Evolutionary conservation across 2,113 vertebrate genomes (phyloP).

Genomic region (Protobothrops flavoviridis): DNA sequence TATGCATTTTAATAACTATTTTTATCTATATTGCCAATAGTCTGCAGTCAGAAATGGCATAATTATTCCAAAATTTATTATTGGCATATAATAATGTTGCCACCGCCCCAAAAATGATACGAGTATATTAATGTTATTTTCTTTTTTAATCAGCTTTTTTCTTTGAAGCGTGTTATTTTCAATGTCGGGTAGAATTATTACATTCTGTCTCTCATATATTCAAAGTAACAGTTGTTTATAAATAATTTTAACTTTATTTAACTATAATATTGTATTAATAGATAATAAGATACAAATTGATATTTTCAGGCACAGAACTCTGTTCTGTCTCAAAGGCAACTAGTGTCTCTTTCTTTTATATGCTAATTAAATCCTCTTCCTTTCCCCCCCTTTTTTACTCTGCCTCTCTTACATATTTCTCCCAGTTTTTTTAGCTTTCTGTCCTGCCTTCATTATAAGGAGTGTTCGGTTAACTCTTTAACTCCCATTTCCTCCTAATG

Average conservation of each 20-base stretch:
- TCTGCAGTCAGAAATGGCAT: not conserved
- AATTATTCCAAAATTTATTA: not conserved
- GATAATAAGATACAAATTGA: not conserved
- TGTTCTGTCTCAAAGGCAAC: not conserved
- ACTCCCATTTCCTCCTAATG: not conserved
- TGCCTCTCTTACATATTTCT: not conserved
- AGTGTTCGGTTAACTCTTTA: not conserved
- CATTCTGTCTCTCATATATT: not conserved
- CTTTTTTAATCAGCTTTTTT: not conserved
- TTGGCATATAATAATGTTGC: not conserved
- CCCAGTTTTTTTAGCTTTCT: not conserved
- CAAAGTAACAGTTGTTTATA: not conserved
- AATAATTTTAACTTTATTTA: not conserved
- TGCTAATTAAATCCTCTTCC: not conserved
- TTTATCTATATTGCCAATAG: not conserved
- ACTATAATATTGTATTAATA: not conserved
- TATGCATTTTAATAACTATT: not conserved
- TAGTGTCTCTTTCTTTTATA: not conserved
- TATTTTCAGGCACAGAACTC: not conserved
- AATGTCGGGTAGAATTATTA: not conserved
- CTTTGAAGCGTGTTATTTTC: not conserved
- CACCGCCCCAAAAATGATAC: not conserved
- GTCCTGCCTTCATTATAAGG: not conserved
- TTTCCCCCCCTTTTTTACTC: not conserved
- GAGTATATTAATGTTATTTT: not conserved